Percentiles rank a stretch among this genome's conserved stretches.
These are phyloP conservation scores for Henricia sp. DNA, from an alignment of 53 echinoderm and acorn worm species.

Conservation along the genomic window DNA sequence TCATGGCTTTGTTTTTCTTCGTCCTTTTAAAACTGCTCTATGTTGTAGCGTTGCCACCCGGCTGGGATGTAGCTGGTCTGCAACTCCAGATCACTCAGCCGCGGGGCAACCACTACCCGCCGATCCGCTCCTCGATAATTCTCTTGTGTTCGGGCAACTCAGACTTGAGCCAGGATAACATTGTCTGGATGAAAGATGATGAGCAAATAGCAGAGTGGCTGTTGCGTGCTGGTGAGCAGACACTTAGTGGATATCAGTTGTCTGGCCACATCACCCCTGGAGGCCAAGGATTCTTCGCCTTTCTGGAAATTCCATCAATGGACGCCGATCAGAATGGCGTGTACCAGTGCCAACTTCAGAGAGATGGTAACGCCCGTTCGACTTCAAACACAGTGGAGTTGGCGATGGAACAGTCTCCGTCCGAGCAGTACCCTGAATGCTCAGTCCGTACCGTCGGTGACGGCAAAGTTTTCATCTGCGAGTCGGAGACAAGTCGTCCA, in stretches of 20 bases:
- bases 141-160: not conserved
- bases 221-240: not conserved
- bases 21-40: not conserved
- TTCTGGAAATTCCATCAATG: not conserved
- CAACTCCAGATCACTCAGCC: not conserved
- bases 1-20: not conserved
- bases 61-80: not conserved
- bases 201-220: not conserved
- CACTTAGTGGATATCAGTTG: not conserved
- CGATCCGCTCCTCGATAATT: not conserved
- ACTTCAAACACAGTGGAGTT: not conserved
- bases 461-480: not conserved
- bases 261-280: no score
- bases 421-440: slow-evolving; percentile 21
- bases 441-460: not conserved
- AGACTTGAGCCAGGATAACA: not conserved
- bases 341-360: slow-evolving; percentile 27
- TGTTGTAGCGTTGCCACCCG: not conserved
- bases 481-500: slow-evolving; percentile 34
- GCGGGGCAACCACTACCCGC: not conserved
- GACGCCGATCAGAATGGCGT: not conserved
- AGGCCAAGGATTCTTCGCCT: not conserved
- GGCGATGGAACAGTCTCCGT: slow-evolving; percentile 26
- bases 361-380: not conserved
- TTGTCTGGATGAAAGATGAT: slow-evolving; percentile 17